Percentiles rank a stretch among this genome's conserved stretches.
Evolutionary conservation across 2,888 invertebrate species (phyloP).

Genomic region (Dexiosoma caninum): DNA sequence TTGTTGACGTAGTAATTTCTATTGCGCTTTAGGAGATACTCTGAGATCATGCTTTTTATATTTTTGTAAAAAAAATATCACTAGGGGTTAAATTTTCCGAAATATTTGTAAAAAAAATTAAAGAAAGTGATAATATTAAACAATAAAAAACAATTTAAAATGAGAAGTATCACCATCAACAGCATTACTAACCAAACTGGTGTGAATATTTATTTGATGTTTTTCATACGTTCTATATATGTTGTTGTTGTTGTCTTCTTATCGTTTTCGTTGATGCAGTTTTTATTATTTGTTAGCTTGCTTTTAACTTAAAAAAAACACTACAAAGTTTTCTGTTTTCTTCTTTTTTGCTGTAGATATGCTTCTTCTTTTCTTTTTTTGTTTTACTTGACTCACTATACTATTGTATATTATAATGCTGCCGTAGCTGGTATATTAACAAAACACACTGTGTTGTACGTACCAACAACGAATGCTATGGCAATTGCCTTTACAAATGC

Average conservation of each 20-base stretch:
- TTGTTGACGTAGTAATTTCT: slow-evolving; percentile 34
- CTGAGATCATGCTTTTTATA: slow-evolving; percentile 28
- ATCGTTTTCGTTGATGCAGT: slow-evolving; percentile 49
- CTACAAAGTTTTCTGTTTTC: slow-evolving; percentile 40
- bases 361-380: slow-evolving; percentile 51
- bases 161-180: slow-evolving; percentile 33
- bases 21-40: slow-evolving; percentile 40
- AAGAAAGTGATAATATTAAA: slow-evolving; percentile 22
- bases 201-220: slow-evolving; percentile 58
- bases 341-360: slow-evolving; percentile 47
- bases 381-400: slow-evolving; percentile 60
- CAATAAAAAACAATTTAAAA: slow-evolving; percentile 29
- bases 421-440: slow-evolving; percentile 71
- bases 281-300: slow-evolving; percentile 60
- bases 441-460: slow-evolving; percentile 74
- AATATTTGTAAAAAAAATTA: background rate
- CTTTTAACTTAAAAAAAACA: slow-evolving; percentile 59
- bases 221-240: background rate
- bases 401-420: slow-evolving; percentile 64
- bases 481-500: slow-evolving; percentile 72
- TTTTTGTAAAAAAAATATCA: background rate
- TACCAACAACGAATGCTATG: slow-evolving; percentile 75
- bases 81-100: slow-evolving; percentile 19
- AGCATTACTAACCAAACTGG: slow-evolving; percentile 32
- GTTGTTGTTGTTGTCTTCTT: slow-evolving; percentile 64